Evolutionary conservation across 1,140 invertebrate species (phyloP), one percentile per base, ranked within the genome.

Genomic region (Nebria ingens): DNA sequence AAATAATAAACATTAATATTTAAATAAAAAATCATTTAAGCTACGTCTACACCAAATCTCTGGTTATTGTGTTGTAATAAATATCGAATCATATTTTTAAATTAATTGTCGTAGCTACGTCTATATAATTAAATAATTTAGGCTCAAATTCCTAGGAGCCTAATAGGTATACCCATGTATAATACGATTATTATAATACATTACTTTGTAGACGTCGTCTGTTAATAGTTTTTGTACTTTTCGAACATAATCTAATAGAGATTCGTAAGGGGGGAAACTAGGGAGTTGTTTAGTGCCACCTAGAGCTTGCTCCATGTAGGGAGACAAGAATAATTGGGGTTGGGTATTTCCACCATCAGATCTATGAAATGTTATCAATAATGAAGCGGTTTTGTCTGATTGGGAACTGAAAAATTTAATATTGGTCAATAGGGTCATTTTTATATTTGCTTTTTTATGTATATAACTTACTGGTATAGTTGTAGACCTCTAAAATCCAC

Each of bases 401-500:
- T 60, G 59, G 65, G 62, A 56, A 63, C 55, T 0, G 64, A 64
- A 15, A 63, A 63, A 60, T 70, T 68, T 49, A 63, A 56, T 19
- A 53, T 29, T 15, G 45, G 9, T 55, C 34, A 42, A 2, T 11
- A 56, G n/a, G 15, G 23, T 6, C 45, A 19, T n/a, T n/a, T n/a
- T n/a, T n/a, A 51, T 58, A 55, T 34, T 49, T 17, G 55, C 42
- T 21, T 25, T 40, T 50, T n/a, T n/a, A n/a, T n/a, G n/a, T 57
- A 42, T 2, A 60, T 53, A 13, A 50, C 13, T 19, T 12, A 9
- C 25, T 21, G 19, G 65, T n/a, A n/a, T 53, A 64, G 61, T 1
- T 68, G 70, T 22, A 72, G 56, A 23, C 56, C 49, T 20, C 56
- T 60, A 23, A 65, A 64, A 34, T 70, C 64, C 11, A 72, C 56